Evolutionary conservation across 2,797 vertebrate species (phyloP).

Genomic region (Trematomus bernacchii): DNA sequence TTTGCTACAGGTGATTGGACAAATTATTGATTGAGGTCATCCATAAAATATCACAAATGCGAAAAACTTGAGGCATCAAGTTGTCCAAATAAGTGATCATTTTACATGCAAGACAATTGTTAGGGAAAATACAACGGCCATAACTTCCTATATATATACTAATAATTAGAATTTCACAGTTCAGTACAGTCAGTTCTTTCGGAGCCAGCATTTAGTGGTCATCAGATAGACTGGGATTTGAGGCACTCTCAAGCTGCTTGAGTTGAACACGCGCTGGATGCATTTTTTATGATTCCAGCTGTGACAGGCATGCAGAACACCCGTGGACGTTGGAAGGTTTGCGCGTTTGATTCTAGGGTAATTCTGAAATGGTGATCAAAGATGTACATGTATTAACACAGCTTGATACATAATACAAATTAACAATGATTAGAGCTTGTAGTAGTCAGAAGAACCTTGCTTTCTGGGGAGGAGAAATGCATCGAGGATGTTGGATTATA

Average conservation of each 20-base stretch:
- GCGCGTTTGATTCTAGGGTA: constrained; percentile 10
- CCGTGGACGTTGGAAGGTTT: constrained; percentile 4
- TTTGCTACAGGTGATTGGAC: constrained; percentile 3
- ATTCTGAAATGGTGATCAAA: constrained; percentile 23
- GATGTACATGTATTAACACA: constrained; percentile 7
- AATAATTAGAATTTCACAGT: neutral
- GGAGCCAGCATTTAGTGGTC: neutral
- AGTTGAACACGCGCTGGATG: constrained; percentile 30
- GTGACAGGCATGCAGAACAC: constrained; percentile 33
- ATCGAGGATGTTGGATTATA: neutral
- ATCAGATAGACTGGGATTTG: constrained; percentile 13
- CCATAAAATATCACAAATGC: no score
- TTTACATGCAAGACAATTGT: neutral
- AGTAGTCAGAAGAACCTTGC: neutral
- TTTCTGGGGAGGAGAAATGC: neutral
- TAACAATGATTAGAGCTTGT: neutral
- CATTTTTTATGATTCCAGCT: constrained; percentile 54
- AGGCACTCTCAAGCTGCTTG: neutral
- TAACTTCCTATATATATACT: neutral
- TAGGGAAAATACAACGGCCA: neutral
- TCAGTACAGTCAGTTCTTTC: constrained; percentile 1
- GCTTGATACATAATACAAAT: neutral
- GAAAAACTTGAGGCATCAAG: neutral
- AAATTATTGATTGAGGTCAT: neutral
- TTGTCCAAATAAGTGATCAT: no score